Base-by-base conservation (phyloP, 2,113 vertebrate species). In the Spermophilus dauricus region DNA sequence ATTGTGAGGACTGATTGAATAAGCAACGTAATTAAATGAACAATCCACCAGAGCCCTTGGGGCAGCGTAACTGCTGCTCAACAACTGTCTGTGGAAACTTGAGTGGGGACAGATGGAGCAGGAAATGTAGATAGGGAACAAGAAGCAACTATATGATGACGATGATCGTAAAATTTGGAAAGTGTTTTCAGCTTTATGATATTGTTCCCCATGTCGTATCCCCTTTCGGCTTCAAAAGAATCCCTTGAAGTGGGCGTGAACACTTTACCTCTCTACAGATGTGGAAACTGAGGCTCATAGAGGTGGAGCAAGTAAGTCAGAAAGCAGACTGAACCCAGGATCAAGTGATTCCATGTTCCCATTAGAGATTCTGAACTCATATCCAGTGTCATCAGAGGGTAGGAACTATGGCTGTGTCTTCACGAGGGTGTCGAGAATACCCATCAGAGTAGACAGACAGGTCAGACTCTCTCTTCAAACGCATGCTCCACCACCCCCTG, bases 191-290 rank as follows among this genome's bases (percentile, higher is more conserved):
- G 48, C 2, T 56, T 75, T 12, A 39, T 61, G 22, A 45, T 39
- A 17, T 8, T 48, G 37, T 58, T 91, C 83, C 37, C 56, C 20
- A 20, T 18, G 5, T 5, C 24, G 51, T 16, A 20, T 75, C 11
- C 24, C 42, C 48, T n/a, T 87, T 45, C 89, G 58, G 42, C 39
- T 89, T 89, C 86, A 85, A 37, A 95, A 69, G 42, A 80, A 22
- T 24, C 10, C 42, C 3, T 70, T 56, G 24, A 70, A 32, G 13
- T 13, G 4, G 28, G n/a, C 51, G 12, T 58, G 39, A 18, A 37
- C 32, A 65, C n/a, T 93, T 70, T 2, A 4, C 26, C 37, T 14
- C 56, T 89, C 34, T 69, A 45, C 34, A 63, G 39, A 58, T 22
- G 18, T 56, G 16, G n/a, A 90, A 75, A 80, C 1, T 2, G 34